Percentiles rank a stretch among this genome's conserved stretches.
phyloP scores from a whole-genome alignment of 1,140 invertebrate species.

The Tetramorium parvispinum region DNA sequence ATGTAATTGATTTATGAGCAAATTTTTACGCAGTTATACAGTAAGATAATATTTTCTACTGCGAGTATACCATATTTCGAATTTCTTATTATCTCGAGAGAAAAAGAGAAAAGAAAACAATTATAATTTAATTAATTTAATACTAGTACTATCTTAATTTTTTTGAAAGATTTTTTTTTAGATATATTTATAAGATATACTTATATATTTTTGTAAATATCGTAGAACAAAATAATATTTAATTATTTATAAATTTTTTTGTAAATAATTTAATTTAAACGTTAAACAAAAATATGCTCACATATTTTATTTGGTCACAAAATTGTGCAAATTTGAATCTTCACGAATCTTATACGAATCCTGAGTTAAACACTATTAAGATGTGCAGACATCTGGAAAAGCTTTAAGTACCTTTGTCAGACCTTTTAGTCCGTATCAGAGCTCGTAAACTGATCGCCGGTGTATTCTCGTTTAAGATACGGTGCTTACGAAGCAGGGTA shows the following conservation, averaged over 20 bases:
- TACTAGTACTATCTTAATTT: conserved; percentile 1
- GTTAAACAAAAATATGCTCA: neutral
- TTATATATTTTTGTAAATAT: neutral
- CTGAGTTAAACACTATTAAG: neutral
- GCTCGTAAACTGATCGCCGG: conserved; percentile 41
- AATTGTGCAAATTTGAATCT: neutral
- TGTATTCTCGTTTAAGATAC: conserved; percentile 21
- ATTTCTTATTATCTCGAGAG: neutral
- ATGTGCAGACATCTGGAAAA: neutral
- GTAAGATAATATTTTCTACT: neutral
- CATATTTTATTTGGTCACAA: neutral
- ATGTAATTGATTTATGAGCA: neutral
- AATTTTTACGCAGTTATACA: neutral
- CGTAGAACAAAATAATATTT: neutral
- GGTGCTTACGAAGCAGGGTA: conserved; percentile 2
- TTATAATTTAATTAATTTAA: neutral
- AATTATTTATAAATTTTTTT: neutral
- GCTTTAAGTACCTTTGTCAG: conserved; percentile 20
- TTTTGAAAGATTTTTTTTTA: neutral
- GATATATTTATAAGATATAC: too few relatives aligned
- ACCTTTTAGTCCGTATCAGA: conserved; percentile 48
- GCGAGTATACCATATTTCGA: neutral
- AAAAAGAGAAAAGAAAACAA: neutral
- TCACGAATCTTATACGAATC: neutral
- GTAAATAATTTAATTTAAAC: neutral